Evolutionary conservation across 2,888 invertebrate genomes (phyloP), one percentile per base, ranked within the genome.

Genomic region (Eurois occulta): DNA sequence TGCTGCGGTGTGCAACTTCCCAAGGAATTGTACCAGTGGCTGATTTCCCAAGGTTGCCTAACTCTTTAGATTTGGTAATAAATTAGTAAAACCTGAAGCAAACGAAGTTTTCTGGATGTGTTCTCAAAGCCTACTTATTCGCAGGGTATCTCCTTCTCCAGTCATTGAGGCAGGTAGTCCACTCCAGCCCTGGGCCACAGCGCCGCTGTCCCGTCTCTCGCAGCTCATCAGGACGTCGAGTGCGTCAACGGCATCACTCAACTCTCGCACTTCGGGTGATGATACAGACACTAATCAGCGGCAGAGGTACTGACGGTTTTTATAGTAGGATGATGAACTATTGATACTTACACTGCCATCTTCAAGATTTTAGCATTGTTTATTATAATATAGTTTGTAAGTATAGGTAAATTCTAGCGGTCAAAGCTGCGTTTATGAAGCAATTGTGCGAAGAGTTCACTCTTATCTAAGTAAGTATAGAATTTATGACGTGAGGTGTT

Each of bases 151-250:
- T 8, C 96, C 92, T 35, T 83, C 85, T 1, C 89, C 95, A 32
- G 92, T 93, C 2, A 88, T 90, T 0, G 93, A 93, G 60, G 73
- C 92, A 6, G 94, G 93, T 28, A 96, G 95, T 78, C 96, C 96
- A 0, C 87, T 96, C 67, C 94, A 95, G 85, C 96, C 94, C 1
- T 96, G 96, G 96, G 96, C 96, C 13, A 96, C 96, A 2, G 96
- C 96, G 1, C 92, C 95, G 0, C 90, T 96, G 32, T 95, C 95
- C 0, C 90, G 94, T 8, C 90, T 96, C 11, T 96, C 96, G 0
- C 92, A 93, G 5, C 90, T 96, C 64, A 95, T 96, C 48, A 91
- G 95, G 24, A 93, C 95, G 0, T 90, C 93, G 24, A 95, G 95
- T 75, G 93, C 91, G 0, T 95, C 96, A 2, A 94, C 94, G 0